Percentiles rank a stretch among this genome's conserved stretches.
These are phyloP conservation scores for Hyperoodon ampullatus DNA, from an alignment of 2,113 vertebrate genomes.

Conservation along the genomic window DNA sequence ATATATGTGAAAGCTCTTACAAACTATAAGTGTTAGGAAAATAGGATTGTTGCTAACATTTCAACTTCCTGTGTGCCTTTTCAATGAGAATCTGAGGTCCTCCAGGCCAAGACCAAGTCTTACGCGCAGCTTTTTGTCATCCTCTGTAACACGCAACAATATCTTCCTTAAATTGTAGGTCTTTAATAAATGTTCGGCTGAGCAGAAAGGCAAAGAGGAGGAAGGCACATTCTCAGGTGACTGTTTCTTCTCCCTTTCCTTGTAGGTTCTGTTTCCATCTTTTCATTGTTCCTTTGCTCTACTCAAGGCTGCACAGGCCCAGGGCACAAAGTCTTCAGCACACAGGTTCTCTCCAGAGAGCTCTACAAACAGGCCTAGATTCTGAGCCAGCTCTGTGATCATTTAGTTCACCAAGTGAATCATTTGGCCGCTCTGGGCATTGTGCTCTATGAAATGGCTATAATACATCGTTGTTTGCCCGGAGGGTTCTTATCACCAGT, in stretches of 20 bases:
- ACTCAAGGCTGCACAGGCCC: neutral
- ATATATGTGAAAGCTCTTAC: neutral
- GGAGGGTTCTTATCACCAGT: neutral
- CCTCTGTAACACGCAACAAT: rapidly evolving
- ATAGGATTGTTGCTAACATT: neutral
- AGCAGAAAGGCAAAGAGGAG: neutral
- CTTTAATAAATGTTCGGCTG: neutral
- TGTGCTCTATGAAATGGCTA: neutral
- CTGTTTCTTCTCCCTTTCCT: neutral
- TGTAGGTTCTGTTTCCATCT: neutral
- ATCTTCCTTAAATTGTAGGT: neutral
- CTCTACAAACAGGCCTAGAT: neutral
- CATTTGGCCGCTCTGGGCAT: neutral
- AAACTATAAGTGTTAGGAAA: neutral
- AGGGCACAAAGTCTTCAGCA: neutral
- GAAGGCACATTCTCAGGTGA: neutral
- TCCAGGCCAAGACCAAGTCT: too few relatives aligned
- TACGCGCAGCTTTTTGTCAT: neutral
- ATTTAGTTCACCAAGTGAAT: neutral
- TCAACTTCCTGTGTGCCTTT: neutral
- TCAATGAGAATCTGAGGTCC: neutral
- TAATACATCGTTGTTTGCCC: neutral
- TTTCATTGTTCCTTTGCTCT: neutral
- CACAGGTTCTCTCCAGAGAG: neutral
- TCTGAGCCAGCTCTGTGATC: neutral